Evolutionary conservation across 2,797 vertebrate genomes (phyloP).

Genomic region (Acipenser oxyrinchus): DNA sequence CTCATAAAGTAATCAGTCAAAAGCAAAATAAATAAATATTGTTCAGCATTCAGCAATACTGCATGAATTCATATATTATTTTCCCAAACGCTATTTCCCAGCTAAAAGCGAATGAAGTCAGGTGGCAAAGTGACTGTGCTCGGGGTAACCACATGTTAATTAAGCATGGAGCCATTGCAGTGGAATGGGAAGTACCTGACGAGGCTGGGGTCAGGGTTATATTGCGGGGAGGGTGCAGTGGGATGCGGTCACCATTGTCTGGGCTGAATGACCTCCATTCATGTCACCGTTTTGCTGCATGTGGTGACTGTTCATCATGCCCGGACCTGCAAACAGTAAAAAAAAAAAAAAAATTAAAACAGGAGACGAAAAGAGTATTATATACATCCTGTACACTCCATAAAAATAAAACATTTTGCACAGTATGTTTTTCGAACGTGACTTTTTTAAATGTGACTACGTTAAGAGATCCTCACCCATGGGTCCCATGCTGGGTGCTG

Average conservation of each 20-base stretch:
- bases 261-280: constrained; percentile 77
- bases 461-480: constrained; percentile 68
- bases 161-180: constrained; percentile 48
- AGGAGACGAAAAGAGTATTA: too few relatives aligned
- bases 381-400: background rate
- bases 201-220: constrained; percentile 92
- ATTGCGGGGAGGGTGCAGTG: constrained; percentile 94
- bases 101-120: background rate
- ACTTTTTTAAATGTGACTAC: background rate
- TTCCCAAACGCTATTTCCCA: too few relatives aligned
- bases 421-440: background rate
- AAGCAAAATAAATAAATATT: too few relatives aligned
- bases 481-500: constrained; percentile 61
- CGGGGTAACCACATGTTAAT: constrained; percentile 21
- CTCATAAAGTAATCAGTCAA: too few relatives aligned
- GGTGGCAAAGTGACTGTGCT: constrained; percentile 2
- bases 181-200: constrained; percentile 83
- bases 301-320: constrained; percentile 79
- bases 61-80: too few relatives aligned
- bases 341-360: too few relatives aligned
- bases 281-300: constrained; percentile 84
- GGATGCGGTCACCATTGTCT: constrained; percentile 82
- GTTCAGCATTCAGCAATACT: too few relatives aligned
- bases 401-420: background rate
- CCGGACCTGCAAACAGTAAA: constrained; percentile 51